phyloP scores from a whole-genome alignment of 2,113 vertebrate species.

The Isurus oxyrinchus region DNA sequence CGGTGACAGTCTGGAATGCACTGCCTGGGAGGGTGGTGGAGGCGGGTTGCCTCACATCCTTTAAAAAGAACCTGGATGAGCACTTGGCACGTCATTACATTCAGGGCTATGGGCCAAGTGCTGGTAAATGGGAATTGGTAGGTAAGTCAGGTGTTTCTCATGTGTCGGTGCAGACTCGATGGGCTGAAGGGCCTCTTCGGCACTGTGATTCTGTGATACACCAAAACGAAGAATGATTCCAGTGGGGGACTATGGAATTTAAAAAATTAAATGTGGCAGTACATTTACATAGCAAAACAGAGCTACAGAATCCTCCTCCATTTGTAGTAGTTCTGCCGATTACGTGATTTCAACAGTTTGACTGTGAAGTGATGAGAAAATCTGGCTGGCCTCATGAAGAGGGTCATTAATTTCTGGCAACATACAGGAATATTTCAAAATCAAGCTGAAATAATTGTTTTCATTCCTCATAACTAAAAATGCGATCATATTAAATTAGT shows the following conservation, averaged over 20 bases:
- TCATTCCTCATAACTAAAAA: not conserved
- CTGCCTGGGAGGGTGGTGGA: too few species aligned
- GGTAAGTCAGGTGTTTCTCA: too few species aligned
- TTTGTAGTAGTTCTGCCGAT: not conserved
- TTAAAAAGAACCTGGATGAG: too few species aligned
- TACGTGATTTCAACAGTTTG: not conserved
- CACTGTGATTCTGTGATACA: not conserved
- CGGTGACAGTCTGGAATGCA: too few species aligned
- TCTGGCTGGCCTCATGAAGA: not conserved
- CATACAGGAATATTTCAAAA: not conserved
- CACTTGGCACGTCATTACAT: too few species aligned
- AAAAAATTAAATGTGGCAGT: not conserved
- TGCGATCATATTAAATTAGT: not conserved
- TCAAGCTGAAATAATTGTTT: not conserved
- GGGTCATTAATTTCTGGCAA: not conserved
- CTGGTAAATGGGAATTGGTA: too few species aligned
- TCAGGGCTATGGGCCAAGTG: too few species aligned
- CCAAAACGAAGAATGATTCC: not conserved
- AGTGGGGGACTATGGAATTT: not conserved
- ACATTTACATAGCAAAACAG: not conserved
- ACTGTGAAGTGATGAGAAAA: not conserved
- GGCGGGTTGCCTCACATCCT: too few species aligned
- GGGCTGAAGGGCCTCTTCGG: too few species aligned
- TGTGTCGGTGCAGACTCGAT: too few species aligned
- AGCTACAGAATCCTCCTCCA: not conserved